These are phyloP conservation scores for Neosalanx taihuensis DNA, from an alignment of 2,797 vertebrate genomes.

Conservation along the genomic window DNA sequence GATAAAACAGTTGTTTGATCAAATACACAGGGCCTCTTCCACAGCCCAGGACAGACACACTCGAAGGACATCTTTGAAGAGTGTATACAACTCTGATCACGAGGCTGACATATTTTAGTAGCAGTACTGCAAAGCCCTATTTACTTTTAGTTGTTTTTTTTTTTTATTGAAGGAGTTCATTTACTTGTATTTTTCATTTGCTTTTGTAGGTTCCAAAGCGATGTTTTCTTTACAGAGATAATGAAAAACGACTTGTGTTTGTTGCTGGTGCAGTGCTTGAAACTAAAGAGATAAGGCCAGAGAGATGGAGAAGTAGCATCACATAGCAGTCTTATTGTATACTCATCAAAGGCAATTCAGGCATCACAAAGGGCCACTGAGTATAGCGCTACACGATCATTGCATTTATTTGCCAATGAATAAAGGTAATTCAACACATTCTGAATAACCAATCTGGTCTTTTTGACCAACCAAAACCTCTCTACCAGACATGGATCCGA, in stretches of 20 bases:
- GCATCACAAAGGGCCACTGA: neutral
- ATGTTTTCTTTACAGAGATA: slow-evolving; percentile 61
- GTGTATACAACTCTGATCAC: slow-evolving; percentile 46
- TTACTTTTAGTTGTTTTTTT: slow-evolving; percentile 43
- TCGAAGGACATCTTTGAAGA: slow-evolving; percentile 50
- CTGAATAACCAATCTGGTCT: slow-evolving; percentile 15
- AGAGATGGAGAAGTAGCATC: slow-evolving; percentile 18
- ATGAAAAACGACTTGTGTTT: slow-evolving; percentile 53
- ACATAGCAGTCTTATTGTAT: no score
- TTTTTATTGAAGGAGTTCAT: slow-evolving; percentile 63
- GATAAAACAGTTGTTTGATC: slow-evolving; percentile 57
- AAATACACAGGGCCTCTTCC: slow-evolving; percentile 62
- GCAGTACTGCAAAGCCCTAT: slow-evolving; percentile 64
- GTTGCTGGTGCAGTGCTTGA: slow-evolving; percentile 40
- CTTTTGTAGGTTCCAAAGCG: slow-evolving; percentile 59
- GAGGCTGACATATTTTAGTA: slow-evolving; percentile 7
- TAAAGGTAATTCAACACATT: neutral
- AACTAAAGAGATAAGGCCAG: slow-evolving; percentile 23
- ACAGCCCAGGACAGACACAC: slow-evolving; percentile 53
- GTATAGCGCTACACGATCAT: no score
- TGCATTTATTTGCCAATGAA: no score
- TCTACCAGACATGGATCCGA: neutral
- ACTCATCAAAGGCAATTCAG: slow-evolving; percentile 37
- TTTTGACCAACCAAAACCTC: slow-evolving; percentile 2
- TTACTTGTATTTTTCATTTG: slow-evolving; percentile 60